These are phyloP conservation scores for Isaurus tuberculatus DNA, from an alignment of 92 coral and sea anemone species.

Conservation along the genomic window DNA sequence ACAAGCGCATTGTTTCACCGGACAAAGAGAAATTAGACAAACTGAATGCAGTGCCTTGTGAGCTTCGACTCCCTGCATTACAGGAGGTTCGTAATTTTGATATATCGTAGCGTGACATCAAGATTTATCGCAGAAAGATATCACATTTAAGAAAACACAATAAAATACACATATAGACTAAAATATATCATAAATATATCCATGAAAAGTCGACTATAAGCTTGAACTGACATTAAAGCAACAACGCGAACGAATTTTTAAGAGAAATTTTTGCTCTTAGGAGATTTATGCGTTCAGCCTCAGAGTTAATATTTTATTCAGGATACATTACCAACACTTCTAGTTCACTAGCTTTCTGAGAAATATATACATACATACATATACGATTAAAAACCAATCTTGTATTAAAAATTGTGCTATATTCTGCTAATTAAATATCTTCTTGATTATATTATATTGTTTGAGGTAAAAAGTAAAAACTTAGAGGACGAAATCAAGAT, in stretches of 20 bases:
- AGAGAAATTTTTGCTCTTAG: not conserved
- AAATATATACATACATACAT: not conserved
- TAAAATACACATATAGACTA: not conserved
- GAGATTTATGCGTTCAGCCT: not conserved
- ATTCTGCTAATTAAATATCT: not conserved
- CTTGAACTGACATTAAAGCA: not conserved
- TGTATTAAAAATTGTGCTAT: not conserved
- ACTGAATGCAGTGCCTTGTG: constrained; percentile 30
- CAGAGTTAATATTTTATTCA: too few relatives aligned
- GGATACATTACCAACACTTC: not conserved
- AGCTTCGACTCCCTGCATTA: constrained; percentile 39
- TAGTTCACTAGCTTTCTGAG: not conserved
- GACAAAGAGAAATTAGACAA: constrained; percentile 31
- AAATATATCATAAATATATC: not conserved
- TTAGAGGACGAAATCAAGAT: not conserved
- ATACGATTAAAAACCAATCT: not conserved
- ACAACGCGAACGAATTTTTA: not conserved
- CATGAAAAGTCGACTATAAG: not conserved
- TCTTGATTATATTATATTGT: not conserved
- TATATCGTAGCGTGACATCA: not conserved
- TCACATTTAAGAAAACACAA: not conserved
- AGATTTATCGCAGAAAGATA: not conserved
- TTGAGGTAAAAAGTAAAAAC: not conserved
- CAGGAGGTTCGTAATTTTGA: constrained; percentile 40
- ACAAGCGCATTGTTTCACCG: constrained; percentile 27